These are phyloP conservation scores for Linurgus olivaceus DNA, from an alignment of 2,797 vertebrate species.

Conservation along the genomic window DNA sequence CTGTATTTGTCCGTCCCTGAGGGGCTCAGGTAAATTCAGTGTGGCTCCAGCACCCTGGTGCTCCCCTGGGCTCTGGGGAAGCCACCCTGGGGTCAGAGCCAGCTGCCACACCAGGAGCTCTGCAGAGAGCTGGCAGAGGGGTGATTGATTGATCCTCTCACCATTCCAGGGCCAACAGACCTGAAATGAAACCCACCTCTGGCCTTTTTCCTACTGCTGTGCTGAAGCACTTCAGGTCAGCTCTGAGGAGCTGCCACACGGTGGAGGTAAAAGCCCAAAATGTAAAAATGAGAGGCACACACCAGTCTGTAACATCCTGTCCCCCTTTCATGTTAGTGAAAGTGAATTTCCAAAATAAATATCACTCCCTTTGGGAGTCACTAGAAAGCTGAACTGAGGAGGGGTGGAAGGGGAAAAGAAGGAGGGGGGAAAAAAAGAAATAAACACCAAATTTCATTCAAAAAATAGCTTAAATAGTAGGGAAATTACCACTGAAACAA, in stretches of 20 bases:
- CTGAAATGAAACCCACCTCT: neutral
- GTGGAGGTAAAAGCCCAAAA: neutral
- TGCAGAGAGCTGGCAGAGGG: neutral
- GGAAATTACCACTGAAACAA: neutral
- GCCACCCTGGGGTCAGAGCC: no score
- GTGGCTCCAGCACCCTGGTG: neutral
- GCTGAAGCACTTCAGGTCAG: neutral
- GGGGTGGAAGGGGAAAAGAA: fast-evolving
- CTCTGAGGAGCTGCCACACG: slow-evolving; percentile 37
- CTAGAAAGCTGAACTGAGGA: neutral
- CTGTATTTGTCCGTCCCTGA: neutral
- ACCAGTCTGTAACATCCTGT: fast-evolving
- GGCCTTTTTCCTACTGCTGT: neutral
- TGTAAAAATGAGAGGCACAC: neutral
- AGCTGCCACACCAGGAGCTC: neutral
- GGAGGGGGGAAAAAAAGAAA: fast-evolving
- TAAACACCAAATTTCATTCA: neutral
- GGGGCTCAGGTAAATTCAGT: neutral
- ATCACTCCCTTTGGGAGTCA: neutral
- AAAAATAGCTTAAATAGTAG: neutral
- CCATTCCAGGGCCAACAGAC: no score
- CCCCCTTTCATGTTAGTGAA: fast-evolving
- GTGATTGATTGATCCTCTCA: no score
- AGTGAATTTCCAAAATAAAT: neutral
- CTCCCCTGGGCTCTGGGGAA: no score